Conservation (phyloP, 2,888 invertebrate species). For the Homarus gammarus region DNA sequence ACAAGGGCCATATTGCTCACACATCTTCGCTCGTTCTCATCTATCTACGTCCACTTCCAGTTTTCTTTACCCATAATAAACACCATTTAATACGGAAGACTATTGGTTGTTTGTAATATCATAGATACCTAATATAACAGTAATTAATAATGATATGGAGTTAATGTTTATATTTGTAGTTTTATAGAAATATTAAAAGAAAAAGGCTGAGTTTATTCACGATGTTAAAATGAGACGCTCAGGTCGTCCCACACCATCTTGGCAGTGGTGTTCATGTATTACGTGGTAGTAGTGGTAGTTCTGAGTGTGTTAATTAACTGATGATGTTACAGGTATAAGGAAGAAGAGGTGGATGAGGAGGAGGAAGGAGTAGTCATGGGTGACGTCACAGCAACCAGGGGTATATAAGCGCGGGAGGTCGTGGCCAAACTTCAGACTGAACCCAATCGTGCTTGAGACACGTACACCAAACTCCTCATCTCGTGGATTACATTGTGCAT, state of each 20-base stretch:
- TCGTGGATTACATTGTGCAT: not conserved
- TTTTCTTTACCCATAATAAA: too few relatives aligned
- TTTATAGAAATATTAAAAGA: too few relatives aligned
- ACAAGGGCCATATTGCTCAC: not conserved
- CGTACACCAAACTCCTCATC: not conserved
- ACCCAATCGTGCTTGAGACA: not conserved
- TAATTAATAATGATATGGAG: too few relatives aligned
- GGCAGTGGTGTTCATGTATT: not conserved
- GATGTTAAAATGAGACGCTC: too few relatives aligned
- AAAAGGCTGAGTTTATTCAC: too few relatives aligned
- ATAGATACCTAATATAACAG: too few relatives aligned
- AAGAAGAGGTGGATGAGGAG: too few relatives aligned
- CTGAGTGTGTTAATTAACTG: not conserved
- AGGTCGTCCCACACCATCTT: not conserved
- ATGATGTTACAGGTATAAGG: not conserved
- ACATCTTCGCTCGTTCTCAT: not conserved
- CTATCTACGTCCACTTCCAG: too few relatives aligned
- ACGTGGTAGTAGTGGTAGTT: not conserved
- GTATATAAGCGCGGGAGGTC: conserved; percentile 12
- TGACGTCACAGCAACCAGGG: conserved; percentile 43
- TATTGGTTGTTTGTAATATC: too few relatives aligned
- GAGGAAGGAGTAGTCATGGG: not conserved
- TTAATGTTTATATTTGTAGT: too few relatives aligned
- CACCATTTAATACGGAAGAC: too few relatives aligned
- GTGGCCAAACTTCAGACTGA: not conserved